Base-by-base conservation (phyloP, 1,140 invertebrate species). In the Drosophila nigromelanica region DNA sequence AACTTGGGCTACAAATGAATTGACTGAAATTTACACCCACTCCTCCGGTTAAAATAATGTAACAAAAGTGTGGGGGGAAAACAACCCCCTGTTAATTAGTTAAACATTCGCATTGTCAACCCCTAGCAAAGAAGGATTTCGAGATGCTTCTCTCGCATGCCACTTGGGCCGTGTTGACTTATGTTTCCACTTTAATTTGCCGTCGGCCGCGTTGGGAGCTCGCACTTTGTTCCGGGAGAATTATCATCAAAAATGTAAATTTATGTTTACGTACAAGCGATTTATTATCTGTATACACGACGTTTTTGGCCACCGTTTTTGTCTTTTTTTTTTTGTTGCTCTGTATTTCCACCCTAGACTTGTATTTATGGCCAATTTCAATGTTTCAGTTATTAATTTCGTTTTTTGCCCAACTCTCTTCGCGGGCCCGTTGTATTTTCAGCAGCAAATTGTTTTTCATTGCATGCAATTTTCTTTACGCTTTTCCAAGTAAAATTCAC, bases 161-260 rank as follows among this genome's bases (percentile, higher is more conserved):
- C 35, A 50, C 48, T 48, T 45, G 5, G 37, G 21, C 42, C 60
- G 30, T 37, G 73, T 66, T 78, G 76, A 83, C 66, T 82, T 76
- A 43, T 58, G 48, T 48, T 71, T 66, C 43, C 61, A 63, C 60
- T 75, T 78, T 69, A 70, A 63, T 75, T 83, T 78, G 42, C 55
- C 45, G 35, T 10, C 12, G 40, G 39, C 24, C 47, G 43, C 1
- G 14, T n/a, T 3, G 51, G 30, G 48, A 33, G 18, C 18, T 24
- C 60, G 48, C 33, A 35, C 33, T 35, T 35, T 37, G 35, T 24
- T 11, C 27, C 3, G 14, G 18, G 56, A 58, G 78, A 87, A 83
- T 87, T 72, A 83, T 89, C 79, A 89, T 89, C 83, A 83, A 89
- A 89, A 89, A 89, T 89, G 76, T 80, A 89, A 89, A 89, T 89